Conservation (phyloP, 2,797 vertebrate genomes). For the Pangasius sanitwongsei region DNA sequence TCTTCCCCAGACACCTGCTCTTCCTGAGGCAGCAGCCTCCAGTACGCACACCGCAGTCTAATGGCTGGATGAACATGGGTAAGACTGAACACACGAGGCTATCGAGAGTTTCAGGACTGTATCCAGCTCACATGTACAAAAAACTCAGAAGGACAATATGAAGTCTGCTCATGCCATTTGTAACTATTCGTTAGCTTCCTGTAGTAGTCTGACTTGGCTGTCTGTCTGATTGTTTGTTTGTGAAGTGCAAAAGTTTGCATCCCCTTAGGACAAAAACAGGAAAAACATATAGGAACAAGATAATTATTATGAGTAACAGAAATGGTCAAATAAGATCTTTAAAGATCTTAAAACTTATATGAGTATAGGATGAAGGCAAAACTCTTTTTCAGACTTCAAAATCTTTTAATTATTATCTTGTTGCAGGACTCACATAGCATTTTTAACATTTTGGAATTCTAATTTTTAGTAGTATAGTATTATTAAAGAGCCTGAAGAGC, state of each 20-base stretch:
- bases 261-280: neutral
- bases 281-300: neutral
- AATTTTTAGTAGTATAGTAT: neutral
- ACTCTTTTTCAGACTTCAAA: neutral
- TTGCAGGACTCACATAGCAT: neutral
- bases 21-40: slow-evolving; percentile 96
- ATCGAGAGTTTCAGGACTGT: neutral
- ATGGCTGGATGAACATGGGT: slow-evolving; percentile 99
- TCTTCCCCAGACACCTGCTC: slow-evolving; percentile 93
- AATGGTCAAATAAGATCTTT: neutral
- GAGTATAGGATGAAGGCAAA: neutral
- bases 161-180: neutral
- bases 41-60: slow-evolving; percentile 92
- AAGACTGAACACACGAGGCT: slow-evolving; percentile 78
- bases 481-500: neutral
- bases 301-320: neutral
- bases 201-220: neutral
- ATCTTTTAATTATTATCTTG: neutral
- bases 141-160: neutral
- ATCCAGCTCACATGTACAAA: neutral
- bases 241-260: too few relatives aligned
- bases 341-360: neutral
- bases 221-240: neutral
- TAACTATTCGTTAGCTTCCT: neutral
- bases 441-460: neutral